A percentile compares a stretch with the other conserved stretches of the same genome.
phyloP scores from a whole-genome alignment of 2,113 vertebrate genomes.

The Ctenodactylus gundi region DNA sequence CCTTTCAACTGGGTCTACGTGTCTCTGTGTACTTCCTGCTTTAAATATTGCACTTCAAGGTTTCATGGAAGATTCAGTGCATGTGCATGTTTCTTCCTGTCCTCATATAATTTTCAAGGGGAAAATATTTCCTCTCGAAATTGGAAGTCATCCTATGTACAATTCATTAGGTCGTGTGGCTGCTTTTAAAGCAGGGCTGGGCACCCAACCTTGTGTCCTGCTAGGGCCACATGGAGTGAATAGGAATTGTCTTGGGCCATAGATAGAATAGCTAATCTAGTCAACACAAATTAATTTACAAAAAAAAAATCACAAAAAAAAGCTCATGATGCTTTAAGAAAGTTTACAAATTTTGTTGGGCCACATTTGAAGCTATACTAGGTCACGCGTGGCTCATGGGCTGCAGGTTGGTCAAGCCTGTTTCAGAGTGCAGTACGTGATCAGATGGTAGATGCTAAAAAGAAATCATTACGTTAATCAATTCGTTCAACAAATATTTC shows the following conservation, averaged over 20 bases:
- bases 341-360: too few species aligned
- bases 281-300: too few species aligned
- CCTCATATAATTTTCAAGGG: not conserved
- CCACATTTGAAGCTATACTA: too few species aligned
- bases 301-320: too few species aligned
- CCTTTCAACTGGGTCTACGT: not conserved
- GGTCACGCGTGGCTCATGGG: too few species aligned
- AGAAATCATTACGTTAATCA: not conserved
- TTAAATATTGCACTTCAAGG: not conserved
- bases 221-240: too few species aligned
- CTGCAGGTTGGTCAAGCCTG: too few species aligned
- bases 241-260: too few species aligned
- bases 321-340: too few species aligned
- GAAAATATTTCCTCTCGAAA: not conserved
- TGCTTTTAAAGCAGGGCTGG: not conserved
- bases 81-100: not conserved
- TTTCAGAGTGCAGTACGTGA: too few species aligned
- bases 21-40: not conserved
- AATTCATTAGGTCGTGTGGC: not conserved
- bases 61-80: not conserved
- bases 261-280: too few species aligned
- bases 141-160: not conserved
- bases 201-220: too few species aligned
- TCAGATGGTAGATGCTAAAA: not conserved
- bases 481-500: not conserved